Conservation (phyloP, 1,140 invertebrate genomes). For the Eciton burchellii region DNA sequence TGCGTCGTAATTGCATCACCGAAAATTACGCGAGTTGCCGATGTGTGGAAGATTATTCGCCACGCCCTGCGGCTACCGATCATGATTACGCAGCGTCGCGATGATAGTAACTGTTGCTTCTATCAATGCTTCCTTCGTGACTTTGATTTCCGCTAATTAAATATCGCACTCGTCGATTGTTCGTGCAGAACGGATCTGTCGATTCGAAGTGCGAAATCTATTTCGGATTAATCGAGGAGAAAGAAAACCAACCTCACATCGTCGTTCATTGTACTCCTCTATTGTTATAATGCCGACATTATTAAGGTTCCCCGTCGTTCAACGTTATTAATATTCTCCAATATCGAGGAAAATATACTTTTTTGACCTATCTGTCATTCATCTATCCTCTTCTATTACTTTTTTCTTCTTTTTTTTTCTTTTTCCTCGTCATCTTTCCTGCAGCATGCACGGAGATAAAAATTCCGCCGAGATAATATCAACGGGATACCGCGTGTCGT, state of each 20-base stretch:
- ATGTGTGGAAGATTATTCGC: conserved; percentile 8
- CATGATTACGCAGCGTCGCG: not conserved
- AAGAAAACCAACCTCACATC: no score
- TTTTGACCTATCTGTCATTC: no score
- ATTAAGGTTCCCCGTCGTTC: no score
- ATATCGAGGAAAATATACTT: no score
- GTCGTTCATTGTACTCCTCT: no score
- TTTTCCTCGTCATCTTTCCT: not conserved
- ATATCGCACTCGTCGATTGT: not conserved
- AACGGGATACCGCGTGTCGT: conserved; percentile 11
- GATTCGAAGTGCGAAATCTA: not conserved
- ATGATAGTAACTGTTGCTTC: not conserved
- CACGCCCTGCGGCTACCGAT: not conserved
- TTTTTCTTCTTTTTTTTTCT: not conserved
- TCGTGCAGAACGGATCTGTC: not conserved
- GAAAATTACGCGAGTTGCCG: conserved; percentile 10
- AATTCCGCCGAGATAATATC: not conserved
- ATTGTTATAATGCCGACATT: no score
- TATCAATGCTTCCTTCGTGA: not conserved
- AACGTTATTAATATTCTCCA: no score
- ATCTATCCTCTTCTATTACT: no score
- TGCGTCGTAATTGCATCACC: conserved; percentile 17
- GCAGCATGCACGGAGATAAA: not conserved
- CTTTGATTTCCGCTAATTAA: not conserved
- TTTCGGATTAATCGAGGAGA: no score